Conservation (phyloP, 2,888 invertebrate species). For the Zaprionus obscuricornis region DNA sequence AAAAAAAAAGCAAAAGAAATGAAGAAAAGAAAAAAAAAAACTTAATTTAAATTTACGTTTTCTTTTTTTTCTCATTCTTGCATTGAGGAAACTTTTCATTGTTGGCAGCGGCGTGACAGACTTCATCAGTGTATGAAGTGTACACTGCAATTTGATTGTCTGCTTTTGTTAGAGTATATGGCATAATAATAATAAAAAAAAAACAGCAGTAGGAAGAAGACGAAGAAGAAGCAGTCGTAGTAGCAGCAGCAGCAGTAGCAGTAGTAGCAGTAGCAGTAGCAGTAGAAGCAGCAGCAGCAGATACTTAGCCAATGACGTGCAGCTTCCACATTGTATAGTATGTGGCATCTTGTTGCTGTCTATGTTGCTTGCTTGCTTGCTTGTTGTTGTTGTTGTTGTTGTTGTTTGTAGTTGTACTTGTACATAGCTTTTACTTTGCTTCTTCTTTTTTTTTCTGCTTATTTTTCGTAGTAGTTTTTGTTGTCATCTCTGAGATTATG, state of each 20-base stretch:
- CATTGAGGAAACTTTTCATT: too few relatives aligned
- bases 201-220: too few relatives aligned
- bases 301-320: constrained; percentile 42
- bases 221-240: neutral
- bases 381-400: constrained; percentile 11
- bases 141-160: too few relatives aligned
- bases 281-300: neutral
- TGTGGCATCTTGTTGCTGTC: neutral
- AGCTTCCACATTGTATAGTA: constrained; percentile 20
- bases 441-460: neutral
- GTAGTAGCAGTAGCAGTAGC: neutral
- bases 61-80: too few relatives aligned
- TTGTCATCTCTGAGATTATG: constrained; percentile 29
- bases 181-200: neutral
- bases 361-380: neutral
- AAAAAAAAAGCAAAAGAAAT: too few relatives aligned
- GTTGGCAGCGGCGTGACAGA: too few relatives aligned
- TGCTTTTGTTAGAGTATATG: too few relatives aligned
- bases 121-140: too few relatives aligned
- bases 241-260: neutral
- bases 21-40: too few relatives aligned
- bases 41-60: too few relatives aligned
- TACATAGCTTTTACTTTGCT: neutral
- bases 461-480: constrained; percentile 4
- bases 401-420: constrained; percentile 25